Evolutionary conservation across 2,113 vertebrate species (phyloP), one percentile per base, ranked within the genome.

Genomic region (Dromiciops gliroides): DNA sequence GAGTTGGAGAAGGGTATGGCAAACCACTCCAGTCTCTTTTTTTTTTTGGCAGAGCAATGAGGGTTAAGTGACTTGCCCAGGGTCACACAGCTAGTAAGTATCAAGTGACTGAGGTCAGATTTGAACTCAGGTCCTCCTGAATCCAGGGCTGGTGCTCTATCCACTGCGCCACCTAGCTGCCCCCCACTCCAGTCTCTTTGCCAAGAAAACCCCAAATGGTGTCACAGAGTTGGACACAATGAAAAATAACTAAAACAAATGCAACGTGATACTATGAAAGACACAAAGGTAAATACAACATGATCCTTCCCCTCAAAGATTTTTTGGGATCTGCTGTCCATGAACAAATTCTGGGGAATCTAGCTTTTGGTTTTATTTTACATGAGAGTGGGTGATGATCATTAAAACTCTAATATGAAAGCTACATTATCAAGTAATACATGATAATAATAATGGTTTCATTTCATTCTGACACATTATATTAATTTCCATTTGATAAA

Each of bases 401-500:
- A 93, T 96, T 96, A 67, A 91, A 89, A 95, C 95, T 93, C 88
- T 53, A 89, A 95, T 51, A 91, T 93, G 92, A 97, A 95, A 97
- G 94, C 53, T n/a, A 94, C 24, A 94, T 24, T 92, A 3, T 8
- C 49, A 88, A 96, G 95, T 75, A 94, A 93, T 94, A 48, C 93
- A 94, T 92, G 89, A 56, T 96, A 97, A 97, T 97, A 83, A 83
- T 91, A 93, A 56, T 95, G 89, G 75, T 91, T 94, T 97, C 94
- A 90, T 93, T 97, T 94, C 91, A 96, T 93, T 96, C 93, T 89
- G 91, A 89, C 50, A 95, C 56, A 51, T 60, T 92, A 95, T 90
- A 94, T 96, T 97, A 53, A 95, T 97, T 97, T 95, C 94, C 95
- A 92, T 96, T 91, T 95, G 67, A 96, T 96, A 92, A 97, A 48